Conservation (phyloP, 2,888 invertebrate genomes). For the Heliconius aoede region DNA sequence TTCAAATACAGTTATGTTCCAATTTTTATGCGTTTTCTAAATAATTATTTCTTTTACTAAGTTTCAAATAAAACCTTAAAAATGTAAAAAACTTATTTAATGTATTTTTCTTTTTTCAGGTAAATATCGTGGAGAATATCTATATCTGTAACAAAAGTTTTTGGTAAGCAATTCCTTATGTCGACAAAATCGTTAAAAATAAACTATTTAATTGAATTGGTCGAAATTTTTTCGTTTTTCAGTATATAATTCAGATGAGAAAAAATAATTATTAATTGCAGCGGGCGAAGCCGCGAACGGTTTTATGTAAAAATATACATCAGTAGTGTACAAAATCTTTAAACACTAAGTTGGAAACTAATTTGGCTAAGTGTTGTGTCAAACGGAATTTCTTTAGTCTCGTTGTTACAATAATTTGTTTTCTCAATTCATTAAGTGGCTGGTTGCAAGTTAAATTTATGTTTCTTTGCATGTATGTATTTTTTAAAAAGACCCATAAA, state of each 20-base stretch:
- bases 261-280: too few species aligned
- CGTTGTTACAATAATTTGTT: neutral
- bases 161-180: constrained; percentile 14
- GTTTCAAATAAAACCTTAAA: neutral
- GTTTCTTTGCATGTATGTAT: neutral
- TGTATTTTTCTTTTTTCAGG: neutral
- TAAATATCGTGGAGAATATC: too few species aligned
- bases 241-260: too few species aligned
- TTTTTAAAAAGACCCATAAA: neutral
- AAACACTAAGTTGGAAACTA: constrained; percentile 8
- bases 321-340: neutral
- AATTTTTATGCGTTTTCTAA: neutral
- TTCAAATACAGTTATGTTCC: neutral
- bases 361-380: constrained; percentile 15
- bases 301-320: too few species aligned
- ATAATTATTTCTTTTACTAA: neutral
- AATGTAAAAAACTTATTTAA: neutral
- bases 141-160: neutral
- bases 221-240: too few species aligned
- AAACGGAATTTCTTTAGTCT: neutral
- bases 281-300: too few species aligned
- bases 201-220: too few species aligned
- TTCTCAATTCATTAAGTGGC: neutral
- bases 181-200: neutral
- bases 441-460: neutral